phyloP scores from a whole-genome alignment of 2,113 vertebrate genomes.

The Verasper variegatus region DNA sequence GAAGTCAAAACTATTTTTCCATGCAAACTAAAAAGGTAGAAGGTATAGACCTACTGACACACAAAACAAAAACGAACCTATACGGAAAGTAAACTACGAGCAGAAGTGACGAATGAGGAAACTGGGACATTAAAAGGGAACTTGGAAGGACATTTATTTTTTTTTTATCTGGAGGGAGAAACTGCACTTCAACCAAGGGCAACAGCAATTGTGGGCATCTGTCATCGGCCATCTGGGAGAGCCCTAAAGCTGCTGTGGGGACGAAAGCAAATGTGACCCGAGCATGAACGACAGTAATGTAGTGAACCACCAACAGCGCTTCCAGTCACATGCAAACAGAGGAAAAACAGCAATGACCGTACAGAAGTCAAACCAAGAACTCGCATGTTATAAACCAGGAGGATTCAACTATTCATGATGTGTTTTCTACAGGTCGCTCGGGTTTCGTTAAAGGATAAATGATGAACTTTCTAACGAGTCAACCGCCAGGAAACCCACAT shows the following conservation, averaged over 20 bases:
- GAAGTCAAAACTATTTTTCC: neutral
- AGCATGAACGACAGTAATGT: conserved; percentile 41
- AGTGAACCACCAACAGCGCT: conserved; percentile 6
- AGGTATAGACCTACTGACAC: neutral
- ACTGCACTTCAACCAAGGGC: conserved; percentile 68
- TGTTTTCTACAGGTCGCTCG: too few species aligned
- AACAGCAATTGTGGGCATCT: conserved; percentile 76
- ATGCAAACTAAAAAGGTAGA: neutral
- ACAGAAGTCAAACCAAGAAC: neutral
- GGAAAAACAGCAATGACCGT: neutral
- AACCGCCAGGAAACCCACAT: too few species aligned
- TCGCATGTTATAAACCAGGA: neutral
- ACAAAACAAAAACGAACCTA: neutral
- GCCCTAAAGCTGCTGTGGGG: conserved; percentile 49
- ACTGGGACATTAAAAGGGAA: conserved; percentile 14
- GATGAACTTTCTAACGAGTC: too few species aligned
- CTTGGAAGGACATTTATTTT: conserved; percentile 26
- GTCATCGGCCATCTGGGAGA: conserved; percentile 77
- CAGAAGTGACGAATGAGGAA: conserved; percentile 37
- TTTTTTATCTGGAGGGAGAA: conserved; percentile 41
- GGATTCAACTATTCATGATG: neutral
- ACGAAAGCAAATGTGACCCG: conserved; percentile 70
- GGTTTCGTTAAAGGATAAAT: too few species aligned
- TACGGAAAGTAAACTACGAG: neutral
- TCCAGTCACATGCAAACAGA: conserved; percentile 20